Evolutionary conservation across 2,888 invertebrate genomes (phyloP).

Genomic region (Pyralis farinalis): DNA sequence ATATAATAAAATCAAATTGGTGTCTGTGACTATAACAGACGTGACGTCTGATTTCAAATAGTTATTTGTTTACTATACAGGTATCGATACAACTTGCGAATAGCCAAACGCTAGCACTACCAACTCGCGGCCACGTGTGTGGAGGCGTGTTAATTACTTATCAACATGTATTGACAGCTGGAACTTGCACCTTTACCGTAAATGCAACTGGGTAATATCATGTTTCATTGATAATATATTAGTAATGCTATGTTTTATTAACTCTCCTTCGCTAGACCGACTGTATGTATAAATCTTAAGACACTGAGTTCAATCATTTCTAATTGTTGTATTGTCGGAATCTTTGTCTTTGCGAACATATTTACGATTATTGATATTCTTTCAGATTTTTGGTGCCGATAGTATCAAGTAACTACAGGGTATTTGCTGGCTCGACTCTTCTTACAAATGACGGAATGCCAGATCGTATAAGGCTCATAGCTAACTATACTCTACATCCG

Average conservation of each 20-base stretch:
- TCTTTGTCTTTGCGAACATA: no score
- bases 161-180: slow-evolving; percentile 25
- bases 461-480: slow-evolving; percentile 21
- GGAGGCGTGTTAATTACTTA: slow-evolving; percentile 28
- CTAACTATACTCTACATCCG: slow-evolving; percentile 22
- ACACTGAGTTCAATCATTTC: no score
- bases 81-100: slow-evolving; percentile 23
- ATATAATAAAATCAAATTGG: no score
- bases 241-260: no score
- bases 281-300: no score
- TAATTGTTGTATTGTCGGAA: no score
- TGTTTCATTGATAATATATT: no score
- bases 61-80: no score
- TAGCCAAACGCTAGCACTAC: neutral
- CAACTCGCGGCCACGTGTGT: slow-evolving; percentile 11
- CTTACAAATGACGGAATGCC: slow-evolving; percentile 22
- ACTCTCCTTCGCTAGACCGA: no score
- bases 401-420: slow-evolving; percentile 17
- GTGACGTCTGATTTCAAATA: no score
- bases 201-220: neutral
- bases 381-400: neutral
- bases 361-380: no score
- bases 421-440: slow-evolving; percentile 23
- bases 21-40: no score
- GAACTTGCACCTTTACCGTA: slow-evolving; percentile 9